phyloP scores from a whole-genome alignment of 2,797 vertebrate genomes.

The Tragopan temminckii region DNA sequence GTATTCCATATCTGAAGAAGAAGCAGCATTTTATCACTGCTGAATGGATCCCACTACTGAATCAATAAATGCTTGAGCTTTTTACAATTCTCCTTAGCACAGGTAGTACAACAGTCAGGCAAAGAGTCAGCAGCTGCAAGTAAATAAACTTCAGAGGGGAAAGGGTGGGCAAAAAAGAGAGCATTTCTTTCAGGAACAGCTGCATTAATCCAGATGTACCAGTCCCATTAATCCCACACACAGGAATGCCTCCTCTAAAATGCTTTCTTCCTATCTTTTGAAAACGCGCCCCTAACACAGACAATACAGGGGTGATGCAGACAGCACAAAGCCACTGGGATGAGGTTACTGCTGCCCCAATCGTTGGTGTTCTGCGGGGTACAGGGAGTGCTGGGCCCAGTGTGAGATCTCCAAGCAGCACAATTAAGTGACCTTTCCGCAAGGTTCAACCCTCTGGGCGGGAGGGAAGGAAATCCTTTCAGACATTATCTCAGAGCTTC shows the following conservation, averaged over 20 bases:
- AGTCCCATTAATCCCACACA: not conserved
- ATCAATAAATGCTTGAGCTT: not conserved
- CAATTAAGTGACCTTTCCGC: not conserved
- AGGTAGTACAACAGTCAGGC: constrained; percentile 9
- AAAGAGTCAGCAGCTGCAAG: not conserved
- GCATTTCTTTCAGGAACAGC: not conserved
- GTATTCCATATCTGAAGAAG: constrained; percentile 5
- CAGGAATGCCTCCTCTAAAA: not conserved
- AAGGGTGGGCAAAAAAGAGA: not conserved
- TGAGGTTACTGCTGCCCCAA: not conserved
- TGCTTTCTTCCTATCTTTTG: not conserved
- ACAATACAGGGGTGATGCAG: not conserved
- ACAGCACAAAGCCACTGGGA: not conserved
- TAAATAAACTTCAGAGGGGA: not conserved
- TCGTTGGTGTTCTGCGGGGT: not conserved
- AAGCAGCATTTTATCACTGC: constrained; percentile 18
- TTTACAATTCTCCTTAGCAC: not conserved
- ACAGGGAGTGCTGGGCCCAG: rapidly evolving
- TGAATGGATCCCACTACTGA: not conserved
- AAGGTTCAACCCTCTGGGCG: not conserved
- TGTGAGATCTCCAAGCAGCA: not conserved
- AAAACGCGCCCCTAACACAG: not conserved
- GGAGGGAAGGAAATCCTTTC: not conserved
- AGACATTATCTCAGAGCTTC: not conserved
- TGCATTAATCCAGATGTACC: not conserved